These are phyloP conservation scores for Proisotoma minuta DNA, from an alignment of 2,888 invertebrate species.

Conservation along the genomic window DNA sequence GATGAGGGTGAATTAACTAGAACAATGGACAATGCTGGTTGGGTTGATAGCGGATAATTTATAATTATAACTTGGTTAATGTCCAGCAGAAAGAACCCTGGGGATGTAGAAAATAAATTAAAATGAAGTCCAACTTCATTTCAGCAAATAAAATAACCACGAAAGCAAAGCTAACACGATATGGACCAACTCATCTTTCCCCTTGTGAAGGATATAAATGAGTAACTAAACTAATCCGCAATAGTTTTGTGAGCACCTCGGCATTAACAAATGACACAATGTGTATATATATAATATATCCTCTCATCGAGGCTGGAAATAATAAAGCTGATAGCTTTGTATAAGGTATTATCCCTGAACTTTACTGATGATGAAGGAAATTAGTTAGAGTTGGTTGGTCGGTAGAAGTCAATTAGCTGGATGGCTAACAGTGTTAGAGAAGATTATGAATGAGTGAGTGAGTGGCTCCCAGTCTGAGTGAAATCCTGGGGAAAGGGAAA, in stretches of 20 bases:
- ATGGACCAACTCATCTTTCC: no score
- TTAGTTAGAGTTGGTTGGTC: slow-evolving; percentile 10
- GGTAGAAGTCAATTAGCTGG: slow-evolving; percentile 14
- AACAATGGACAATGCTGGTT: not conserved
- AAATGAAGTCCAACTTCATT: no score
- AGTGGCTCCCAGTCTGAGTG: not conserved
- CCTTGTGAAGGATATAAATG: not conserved
- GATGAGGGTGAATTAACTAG: no score
- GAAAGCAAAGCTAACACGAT: no score
- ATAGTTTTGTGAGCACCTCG: not conserved
- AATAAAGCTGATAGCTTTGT: no score
- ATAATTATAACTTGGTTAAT: slow-evolving; percentile 1
- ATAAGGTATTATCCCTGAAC: slow-evolving; percentile 1
- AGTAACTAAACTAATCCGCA: not conserved
- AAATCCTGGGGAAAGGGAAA: slow-evolving; percentile 14
- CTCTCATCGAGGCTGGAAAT: no score
- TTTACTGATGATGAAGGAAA: slow-evolving; percentile 9
- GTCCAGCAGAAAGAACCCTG: slow-evolving; percentile 6
- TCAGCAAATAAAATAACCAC: no score
- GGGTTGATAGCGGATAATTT: slow-evolving; percentile 5
- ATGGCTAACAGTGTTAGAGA: slow-evolving; percentile 12
- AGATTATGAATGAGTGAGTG: slow-evolving; percentile 17
- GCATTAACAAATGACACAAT: not conserved
- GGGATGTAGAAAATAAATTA: no score
- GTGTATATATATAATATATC: no score